Evolutionary conservation across 2,113 vertebrate genomes (phyloP).

Genomic region (Cyanistes caeruleus): DNA sequence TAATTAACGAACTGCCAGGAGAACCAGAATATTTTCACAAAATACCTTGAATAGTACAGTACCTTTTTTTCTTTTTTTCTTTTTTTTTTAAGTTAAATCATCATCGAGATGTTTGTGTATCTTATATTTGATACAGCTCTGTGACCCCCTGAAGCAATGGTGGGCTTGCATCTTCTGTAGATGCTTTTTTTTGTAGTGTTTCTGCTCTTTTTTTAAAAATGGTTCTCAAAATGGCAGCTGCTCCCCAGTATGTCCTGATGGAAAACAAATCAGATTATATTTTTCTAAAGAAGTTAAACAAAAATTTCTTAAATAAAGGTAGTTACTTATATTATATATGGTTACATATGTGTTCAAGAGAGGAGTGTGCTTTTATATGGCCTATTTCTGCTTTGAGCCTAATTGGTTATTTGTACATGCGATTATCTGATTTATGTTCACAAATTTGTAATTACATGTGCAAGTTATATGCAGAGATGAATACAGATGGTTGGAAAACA

Average conservation of each 20-base stretch:
- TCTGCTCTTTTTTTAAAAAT: not conserved
- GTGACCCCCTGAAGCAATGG: not conserved
- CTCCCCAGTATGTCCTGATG: not conserved
- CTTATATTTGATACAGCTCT: not conserved
- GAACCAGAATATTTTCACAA: not conserved
- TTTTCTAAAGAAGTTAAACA: not conserved
- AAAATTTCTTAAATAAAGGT: not conserved
- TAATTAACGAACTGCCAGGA: slow-evolving; percentile 4
- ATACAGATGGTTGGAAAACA: slow-evolving; percentile 58
- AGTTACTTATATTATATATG: not conserved
- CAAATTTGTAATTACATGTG: slow-evolving; percentile 52
- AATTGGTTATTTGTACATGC: slow-evolving; percentile 57
- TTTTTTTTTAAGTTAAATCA: not conserved
- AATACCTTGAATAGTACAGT: not conserved
- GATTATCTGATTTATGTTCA: slow-evolving; percentile 61
- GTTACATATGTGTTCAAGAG: not conserved
- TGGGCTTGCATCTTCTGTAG: not conserved
- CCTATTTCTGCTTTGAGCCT: slow-evolving; percentile 12
- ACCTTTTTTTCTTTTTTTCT: not conserved
- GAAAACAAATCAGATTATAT: not conserved
- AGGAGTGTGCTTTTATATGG: not conserved
- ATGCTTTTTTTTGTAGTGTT: not conserved
- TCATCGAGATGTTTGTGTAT: not conserved
- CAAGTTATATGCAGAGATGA: slow-evolving; percentile 37
- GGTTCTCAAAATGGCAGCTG: not conserved